Percentiles rank a stretch among this genome's conserved stretches.
These are phyloP conservation scores for Phymanthus crucifer DNA, from an alignment of 92 coral and sea anemone genomes.

Conservation along the genomic window DNA sequence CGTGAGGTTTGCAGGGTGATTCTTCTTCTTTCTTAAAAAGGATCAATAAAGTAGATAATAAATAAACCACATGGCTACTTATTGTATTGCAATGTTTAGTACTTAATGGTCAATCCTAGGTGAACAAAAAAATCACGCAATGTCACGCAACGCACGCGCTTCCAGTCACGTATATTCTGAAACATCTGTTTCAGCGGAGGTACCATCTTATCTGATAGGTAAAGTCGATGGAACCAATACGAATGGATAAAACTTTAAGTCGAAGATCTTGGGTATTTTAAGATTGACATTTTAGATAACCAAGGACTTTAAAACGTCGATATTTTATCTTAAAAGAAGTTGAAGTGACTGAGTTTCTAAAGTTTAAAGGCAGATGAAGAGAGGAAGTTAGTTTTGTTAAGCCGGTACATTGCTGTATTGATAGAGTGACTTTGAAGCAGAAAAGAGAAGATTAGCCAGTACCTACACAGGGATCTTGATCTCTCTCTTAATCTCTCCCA, in stretches of 20 bases:
- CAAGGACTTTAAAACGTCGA: neutral
- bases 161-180: neutral
- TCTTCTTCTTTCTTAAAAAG: neutral
- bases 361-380: conserved; percentile 7
- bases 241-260: neutral
- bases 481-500: neutral
- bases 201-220: neutral
- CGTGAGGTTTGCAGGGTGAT: neutral
- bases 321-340: neutral
- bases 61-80: neutral
- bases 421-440: neutral
- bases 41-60: neutral
- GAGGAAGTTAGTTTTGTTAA: neutral
- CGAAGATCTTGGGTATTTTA: neutral
- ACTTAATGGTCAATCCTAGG: neutral
- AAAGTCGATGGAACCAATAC: conserved; percentile 7
- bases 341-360: neutral
- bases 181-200: conserved; percentile 4
- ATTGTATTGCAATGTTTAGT: neutral
- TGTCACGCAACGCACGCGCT: neutral
- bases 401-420: neutral
- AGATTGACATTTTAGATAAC: conserved; percentile 2
- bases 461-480: neutral
- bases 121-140: neutral
- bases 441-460: neutral